Evolutionary conservation across 2,888 invertebrate genomes (phyloP), one percentile per base, ranked within the genome.

Genomic region (Sepiola atlantica): DNA sequence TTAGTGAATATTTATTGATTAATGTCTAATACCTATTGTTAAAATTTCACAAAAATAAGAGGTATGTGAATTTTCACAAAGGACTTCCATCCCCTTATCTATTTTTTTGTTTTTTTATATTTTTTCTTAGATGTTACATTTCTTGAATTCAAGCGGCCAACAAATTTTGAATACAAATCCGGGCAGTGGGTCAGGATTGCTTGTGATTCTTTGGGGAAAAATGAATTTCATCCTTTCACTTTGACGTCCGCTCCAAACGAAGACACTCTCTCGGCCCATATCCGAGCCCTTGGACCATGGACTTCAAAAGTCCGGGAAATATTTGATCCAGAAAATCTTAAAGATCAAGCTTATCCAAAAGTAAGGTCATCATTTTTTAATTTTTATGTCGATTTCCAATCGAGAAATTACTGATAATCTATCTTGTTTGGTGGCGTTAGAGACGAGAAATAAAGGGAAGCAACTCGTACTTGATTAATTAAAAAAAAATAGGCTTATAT

Each of bases 121-220:
- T 45, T 18, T 77, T 77, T 18, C 32, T 57, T 96, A 98, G 98
- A 97, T 96, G 98, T 98, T 14, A 98, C 98, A 0, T 97, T 97
- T 96, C 96, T 98, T 94, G 97, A 98, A 96, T 98, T 98, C 96
- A 97, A 98, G 95, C 97, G 98, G 94, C 98, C 98, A 0, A 97
- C 97, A 92, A 97, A 98, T 95, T 98, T 98, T 96, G 98, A 98
- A 95, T 98, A 98, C 97, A 98, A 98, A 96, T 98, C 98, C 21
- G 98, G 98, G 28, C 98, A 98, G 96, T 98, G 98, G 98, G 97
- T 98, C 14, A 97, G 98, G 90, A 98, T 98, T 95, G 98, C 98
- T 35, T 98, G 98, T 96, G 96, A 97, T 77, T 97, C 97, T 20
- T 97, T 98, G 95, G 98, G 98, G 95, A 96, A 97, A n/a, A 97